Base-by-base conservation (phyloP, 2,113 vertebrate genomes). In the Peucedramus taeniatus region DNA sequence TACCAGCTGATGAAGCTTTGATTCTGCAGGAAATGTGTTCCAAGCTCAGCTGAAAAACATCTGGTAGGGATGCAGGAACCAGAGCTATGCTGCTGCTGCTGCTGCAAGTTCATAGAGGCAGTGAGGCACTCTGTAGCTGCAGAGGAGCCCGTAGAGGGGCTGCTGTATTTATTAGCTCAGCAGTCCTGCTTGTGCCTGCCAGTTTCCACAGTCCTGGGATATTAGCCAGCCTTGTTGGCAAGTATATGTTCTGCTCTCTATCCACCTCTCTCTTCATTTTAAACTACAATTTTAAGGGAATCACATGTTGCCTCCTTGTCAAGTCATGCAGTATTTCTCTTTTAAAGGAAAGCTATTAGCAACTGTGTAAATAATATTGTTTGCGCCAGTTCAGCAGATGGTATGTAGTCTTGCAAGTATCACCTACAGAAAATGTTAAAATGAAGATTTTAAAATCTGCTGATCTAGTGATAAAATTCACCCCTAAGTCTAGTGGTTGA, bases 21-120 rank as follows among this genome's bases (percentile, higher is more conserved):
- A 83, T 95, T 92, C 83, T 93, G 68, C 60, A 87, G 66, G 71
- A 96, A 81, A 51, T 88, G 80, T 85, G 26, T 90, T 96, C 79
- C 68, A 77, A 92, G 60, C 68, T 91, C 81, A 91, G 69, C 65
- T 96, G 81, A 91, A 94, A 87, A 94, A 85, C 70, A 91, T 90
- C 94, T 97, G 95, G 71, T 74, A 92, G 71, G 64, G 83, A 59
- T 88, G 90, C 72, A 93, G 90, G 31, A 90, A 47, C 65, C 28
- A 33, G 79, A 93, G 60, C 79, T 63, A 1, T 47, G 54, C 61
- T 81, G 57, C 83, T 91, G 77, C 54, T 65, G 59, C 70, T 83
- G 57, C 66, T 90, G 70, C 45, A 65, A 40, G 60, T 54, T 85
- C 42, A 11, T 2, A 54, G 78, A 69, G 39, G 53, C 66, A 47